Base-by-base conservation (phyloP, 2,113 vertebrate genomes). In the Malaclemys terrapin region DNA sequence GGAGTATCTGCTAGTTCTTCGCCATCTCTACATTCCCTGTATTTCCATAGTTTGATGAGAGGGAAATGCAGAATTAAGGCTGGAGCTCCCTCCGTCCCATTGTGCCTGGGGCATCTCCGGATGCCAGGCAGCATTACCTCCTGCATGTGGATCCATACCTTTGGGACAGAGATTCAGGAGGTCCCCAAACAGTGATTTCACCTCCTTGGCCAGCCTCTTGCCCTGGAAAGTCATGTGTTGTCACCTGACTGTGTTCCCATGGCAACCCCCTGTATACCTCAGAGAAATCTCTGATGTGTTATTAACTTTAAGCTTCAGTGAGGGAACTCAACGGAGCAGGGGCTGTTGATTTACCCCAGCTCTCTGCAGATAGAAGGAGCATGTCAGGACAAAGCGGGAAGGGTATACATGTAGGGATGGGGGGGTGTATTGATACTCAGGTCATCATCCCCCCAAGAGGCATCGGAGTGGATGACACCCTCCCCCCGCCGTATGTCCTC, bases 1-100 rank as follows among this genome's bases (percentile, higher is more conserved):
- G 47, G 75, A 42, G 5, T 53, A 62, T 38, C 72, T 53, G 1
- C 2, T 0, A 0, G 4, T 11, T 56, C 2, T 50, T 87, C 53
- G n/a, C 49, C 62, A 2, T 45, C 49, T 4, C 5, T 2, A 8
- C 47, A 1, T n/a, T 24, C n/a, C 22, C 38, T 78, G 42, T 13
- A 14, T 78, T 10, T 38, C 80, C 20, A 0, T 2, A 49, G 75
- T 3, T 52, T 1, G 4, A 22, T 62, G 69, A 3, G 65, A 42
- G 45, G 54, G 38, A 65, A 25, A 8, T 1, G 62, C 24, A 65
- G 38, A 42, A 25, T 42, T 45, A 11, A 53, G 17, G 81, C 38
- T 62, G 47, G 45, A 14, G 75, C 2, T 0, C 76, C 76, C 42
- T 56, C 53, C 31, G 75, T 81, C 59, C 50, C 13, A 52, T 29